phyloP scores from a whole-genome alignment of 1,140 invertebrate genomes.

The Psilanteris sp. region DNA sequence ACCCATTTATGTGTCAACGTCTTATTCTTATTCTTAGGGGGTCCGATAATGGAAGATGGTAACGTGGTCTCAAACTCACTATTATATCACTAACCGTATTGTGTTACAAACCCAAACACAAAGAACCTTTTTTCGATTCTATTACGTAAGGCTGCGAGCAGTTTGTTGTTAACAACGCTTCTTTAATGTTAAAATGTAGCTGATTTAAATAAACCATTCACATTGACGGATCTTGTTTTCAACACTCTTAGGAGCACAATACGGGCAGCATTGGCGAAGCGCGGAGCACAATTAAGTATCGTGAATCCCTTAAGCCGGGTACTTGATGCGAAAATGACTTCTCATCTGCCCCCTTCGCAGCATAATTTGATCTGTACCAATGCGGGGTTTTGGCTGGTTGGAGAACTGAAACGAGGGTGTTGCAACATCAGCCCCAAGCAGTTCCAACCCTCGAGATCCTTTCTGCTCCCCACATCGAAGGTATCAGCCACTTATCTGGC shows the following conservation, averaged over 20 bases:
- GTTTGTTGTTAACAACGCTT: background rate
- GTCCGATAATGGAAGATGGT: slow-evolving; percentile 60
- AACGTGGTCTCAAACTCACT: slow-evolving; percentile 54
- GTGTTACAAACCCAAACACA: slow-evolving; percentile 60
- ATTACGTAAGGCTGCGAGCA: too few relatives aligned
- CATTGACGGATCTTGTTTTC: slow-evolving; percentile 10
- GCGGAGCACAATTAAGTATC: slow-evolving; percentile 53
- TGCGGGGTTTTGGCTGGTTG: slow-evolving; percentile 59
- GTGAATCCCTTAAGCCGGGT: slow-evolving; percentile 70
- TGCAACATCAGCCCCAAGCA: slow-evolving; percentile 66
- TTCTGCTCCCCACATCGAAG: slow-evolving; percentile 65
- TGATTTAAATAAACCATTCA: too few relatives aligned
- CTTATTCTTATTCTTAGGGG: slow-evolving; percentile 75
- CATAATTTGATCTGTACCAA: slow-evolving; percentile 72
- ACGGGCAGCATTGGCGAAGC: slow-evolving; percentile 2
- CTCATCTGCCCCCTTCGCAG: slow-evolving; percentile 60
- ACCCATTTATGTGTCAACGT: slow-evolving; percentile 74
- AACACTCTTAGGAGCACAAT: slow-evolving; percentile 1
- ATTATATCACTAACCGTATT: slow-evolving; percentile 70
- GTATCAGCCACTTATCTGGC: slow-evolving; percentile 80
- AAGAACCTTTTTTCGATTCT: too few relatives aligned
- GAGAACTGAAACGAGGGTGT: slow-evolving; percentile 68
- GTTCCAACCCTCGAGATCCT: slow-evolving; percentile 66
- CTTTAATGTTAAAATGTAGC: too few relatives aligned
- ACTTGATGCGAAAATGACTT: slow-evolving; percentile 76